Base-by-base conservation (phyloP, 2,797 vertebrate genomes). In the Enteromius viviparus region DNA sequence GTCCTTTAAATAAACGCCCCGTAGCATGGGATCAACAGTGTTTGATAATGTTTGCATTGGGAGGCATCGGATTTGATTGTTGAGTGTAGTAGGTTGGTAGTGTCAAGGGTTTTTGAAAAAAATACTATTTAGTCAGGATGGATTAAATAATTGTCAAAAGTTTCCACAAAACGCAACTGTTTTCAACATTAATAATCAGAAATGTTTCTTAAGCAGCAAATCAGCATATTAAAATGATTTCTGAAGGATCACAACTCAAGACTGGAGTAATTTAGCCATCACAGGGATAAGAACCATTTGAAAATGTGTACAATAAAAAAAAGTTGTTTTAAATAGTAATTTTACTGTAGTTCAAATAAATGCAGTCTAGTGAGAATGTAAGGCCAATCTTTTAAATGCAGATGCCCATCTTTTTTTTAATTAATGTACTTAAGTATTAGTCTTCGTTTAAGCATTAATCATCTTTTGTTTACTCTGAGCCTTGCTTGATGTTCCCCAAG, bases 1-100 rank as follows among this genome's bases (percentile, higher is more conserved):
- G 62, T 66, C 32, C 58, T 66, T 86, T 80, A 79, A 86, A 62
- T 34, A 71, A 71, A 83, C 49, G 4, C 40, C 26, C 51, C 2
- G 1, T 76, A 66, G 47, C 47, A 51, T 76, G 60, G 10, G 47
- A 55, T n/a, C n/a, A 42, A 65, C 55, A 17, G 3, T 68, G 65
- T 11, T 23, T 17, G 42, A 47, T 47, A 60, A 64, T 51, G 58
- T 82, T 55, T 58, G 62, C 19, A 32, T 51, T 42, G 29, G 58
- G 32, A 40, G 32, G 29, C 42, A 6, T 19, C 11, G 2, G 10
- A 32, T 80, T 80, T 71, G 64, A 70, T 60, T 9, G 29, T 51
- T 34, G 14, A 12, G 26, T 19, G 0, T 32, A 21, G 70, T 21
- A 21, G 4, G 45, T 49, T 51, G 26, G 15, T 72, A 32, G 14